Conservation (phyloP, 2,113 vertebrate species). For the Petromus typicus region DNA sequence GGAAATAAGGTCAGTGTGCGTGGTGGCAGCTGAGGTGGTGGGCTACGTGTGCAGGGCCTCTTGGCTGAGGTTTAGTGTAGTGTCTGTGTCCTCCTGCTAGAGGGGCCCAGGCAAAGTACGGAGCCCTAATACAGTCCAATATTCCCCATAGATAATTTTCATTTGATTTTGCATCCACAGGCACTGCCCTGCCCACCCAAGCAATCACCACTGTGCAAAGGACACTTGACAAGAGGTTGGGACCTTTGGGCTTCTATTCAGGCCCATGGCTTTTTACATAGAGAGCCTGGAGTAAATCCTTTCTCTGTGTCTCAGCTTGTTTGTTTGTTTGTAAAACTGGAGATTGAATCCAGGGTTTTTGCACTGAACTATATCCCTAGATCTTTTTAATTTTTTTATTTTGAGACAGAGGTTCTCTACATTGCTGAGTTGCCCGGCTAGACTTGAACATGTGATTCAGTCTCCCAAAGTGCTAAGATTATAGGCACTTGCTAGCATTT, state of each 20-base stretch:
- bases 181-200: background rate
- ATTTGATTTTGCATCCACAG: background rate
- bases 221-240: background rate
- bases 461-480: background rate
- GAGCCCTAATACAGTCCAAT: background rate
- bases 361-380: background rate
- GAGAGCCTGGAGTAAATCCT: background rate
- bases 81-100: background rate
- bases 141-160: background rate
- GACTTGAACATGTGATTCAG: background rate
- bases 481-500: background rate
- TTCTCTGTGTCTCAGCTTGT: background rate
- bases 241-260: background rate
- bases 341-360: background rate
- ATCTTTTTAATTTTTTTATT: background rate
- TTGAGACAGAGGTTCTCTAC: background rate
- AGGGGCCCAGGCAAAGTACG: background rate
- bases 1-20: conserved; percentile 72
- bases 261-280: background rate
- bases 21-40: background rate
- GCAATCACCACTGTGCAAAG: background rate
- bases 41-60: background rate
- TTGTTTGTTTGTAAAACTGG: background rate
- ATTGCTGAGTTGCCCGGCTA: background rate
- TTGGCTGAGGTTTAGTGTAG: background rate